Evolutionary conservation across 1,140 invertebrate species (phyloP).

Genomic region (Euglossa dilemma): DNA sequence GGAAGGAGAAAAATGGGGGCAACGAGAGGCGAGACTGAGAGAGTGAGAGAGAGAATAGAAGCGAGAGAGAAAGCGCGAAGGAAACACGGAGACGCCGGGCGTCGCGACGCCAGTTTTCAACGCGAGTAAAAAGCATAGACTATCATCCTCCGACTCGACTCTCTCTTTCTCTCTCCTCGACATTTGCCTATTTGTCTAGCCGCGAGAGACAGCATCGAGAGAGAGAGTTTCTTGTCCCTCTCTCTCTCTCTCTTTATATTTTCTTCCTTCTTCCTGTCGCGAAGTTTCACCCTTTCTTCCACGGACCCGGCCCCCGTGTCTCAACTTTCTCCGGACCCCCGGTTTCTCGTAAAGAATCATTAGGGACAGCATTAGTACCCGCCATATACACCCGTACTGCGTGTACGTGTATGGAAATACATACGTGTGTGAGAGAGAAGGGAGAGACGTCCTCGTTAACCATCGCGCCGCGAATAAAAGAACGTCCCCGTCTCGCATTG

Average conservation of each 20-base stretch:
- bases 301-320: not conserved
- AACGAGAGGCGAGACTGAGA: slow-evolving; percentile 4
- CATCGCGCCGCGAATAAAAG: slow-evolving; percentile 42
- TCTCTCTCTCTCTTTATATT: not conserved
- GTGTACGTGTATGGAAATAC: not conserved
- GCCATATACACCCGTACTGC: not conserved
- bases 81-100: slow-evolving; percentile 32
- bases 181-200: slow-evolving; percentile 63
- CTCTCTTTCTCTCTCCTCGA: not conserved
- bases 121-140: slow-evolving; percentile 25
- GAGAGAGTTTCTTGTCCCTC: slow-evolving; percentile 16
- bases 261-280: not conserved
- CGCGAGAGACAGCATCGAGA: not conserved
- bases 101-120: slow-evolving; percentile 41
- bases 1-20: slow-evolving; percentile 27
- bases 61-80: not conserved
- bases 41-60: not conserved
- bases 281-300: not conserved
- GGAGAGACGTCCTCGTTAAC: slow-evolving; percentile 46
- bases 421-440: not conserved
- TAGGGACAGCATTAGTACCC: slow-evolving; percentile 41
- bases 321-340: slow-evolving; percentile 31
- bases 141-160: slow-evolving; percentile 10
- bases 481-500: slow-evolving; percentile 23
- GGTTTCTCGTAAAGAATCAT: slow-evolving; percentile 41